Percentiles rank a stretch among this genome's conserved stretches.
Evolutionary conservation across 1,140 invertebrate species (phyloP).

Genomic region (Caligus rogercresseyi): DNA sequence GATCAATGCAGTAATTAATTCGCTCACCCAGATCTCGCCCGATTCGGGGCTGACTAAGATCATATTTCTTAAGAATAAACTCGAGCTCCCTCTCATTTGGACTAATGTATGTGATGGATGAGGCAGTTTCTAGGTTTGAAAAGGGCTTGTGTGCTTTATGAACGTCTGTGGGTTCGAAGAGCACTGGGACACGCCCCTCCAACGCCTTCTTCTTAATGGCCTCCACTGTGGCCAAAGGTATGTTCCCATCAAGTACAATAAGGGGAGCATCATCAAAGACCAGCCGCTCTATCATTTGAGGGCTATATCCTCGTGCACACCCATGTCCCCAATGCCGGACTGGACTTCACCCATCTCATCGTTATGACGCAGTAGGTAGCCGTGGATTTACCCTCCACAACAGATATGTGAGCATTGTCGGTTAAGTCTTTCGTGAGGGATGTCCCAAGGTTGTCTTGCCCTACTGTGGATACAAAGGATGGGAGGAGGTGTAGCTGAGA

Average conservation of each 20-base stretch:
- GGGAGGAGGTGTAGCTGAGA: slow-evolving; percentile 45
- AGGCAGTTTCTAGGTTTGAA: neutral
- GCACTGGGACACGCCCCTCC: neutral
- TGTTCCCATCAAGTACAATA: slow-evolving; percentile 62
- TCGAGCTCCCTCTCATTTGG: slow-evolving; percentile 12
- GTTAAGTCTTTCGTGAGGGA: slow-evolving; percentile 30
- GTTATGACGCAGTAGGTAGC: slow-evolving; percentile 55
- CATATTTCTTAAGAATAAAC: neutral
- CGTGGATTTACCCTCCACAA: slow-evolving; percentile 34
- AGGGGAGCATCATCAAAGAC: slow-evolving; percentile 42
- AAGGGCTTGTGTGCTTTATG: slow-evolving; percentile 1
- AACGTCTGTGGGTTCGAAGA: slow-evolving; percentile 9
- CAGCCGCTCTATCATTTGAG: slow-evolving; percentile 35
- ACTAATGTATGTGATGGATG: neutral
- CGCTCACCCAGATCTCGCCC: neutral
- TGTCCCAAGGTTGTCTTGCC: slow-evolving; percentile 41
- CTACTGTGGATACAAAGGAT: slow-evolving; percentile 58
- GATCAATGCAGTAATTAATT: neutral
- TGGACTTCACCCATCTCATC: slow-evolving; percentile 49
- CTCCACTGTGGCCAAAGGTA: slow-evolving; percentile 44
- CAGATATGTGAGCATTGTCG: slow-evolving; percentile 31
- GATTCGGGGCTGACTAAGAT: neutral
- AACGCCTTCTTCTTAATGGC: slow-evolving; percentile 42
- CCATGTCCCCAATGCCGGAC: slow-evolving; percentile 64
- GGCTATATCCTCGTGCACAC: slow-evolving; percentile 49